These are phyloP conservation scores for Tetanocera ferruginea DNA, from an alignment of 2,888 invertebrate species.

Conservation along the genomic window DNA sequence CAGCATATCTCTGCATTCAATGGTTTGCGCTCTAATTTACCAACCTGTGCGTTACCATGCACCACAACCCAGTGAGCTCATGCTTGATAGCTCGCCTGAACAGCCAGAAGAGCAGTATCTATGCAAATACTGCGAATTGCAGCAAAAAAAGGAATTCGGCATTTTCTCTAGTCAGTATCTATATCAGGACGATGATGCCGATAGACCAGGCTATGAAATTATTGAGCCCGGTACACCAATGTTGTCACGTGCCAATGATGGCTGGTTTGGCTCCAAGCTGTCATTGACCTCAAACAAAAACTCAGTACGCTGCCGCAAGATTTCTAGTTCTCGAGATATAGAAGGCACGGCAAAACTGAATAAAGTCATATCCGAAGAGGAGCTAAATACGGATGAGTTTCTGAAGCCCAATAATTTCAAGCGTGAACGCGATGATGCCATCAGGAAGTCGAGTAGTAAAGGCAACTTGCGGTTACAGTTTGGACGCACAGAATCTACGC, in stretches of 20 bases:
- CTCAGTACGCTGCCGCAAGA: constrained; percentile 55
- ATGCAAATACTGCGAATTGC: constrained; percentile 62
- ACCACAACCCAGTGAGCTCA: constrained; percentile 60
- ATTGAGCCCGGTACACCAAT: constrained; percentile 78
- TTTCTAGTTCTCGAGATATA: constrained; percentile 61
- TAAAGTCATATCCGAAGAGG: constrained; percentile 57
- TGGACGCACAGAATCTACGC: constrained; percentile 46
- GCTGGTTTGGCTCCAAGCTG: constrained; percentile 64
- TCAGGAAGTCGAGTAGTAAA: constrained; percentile 49
- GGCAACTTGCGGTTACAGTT: constrained; percentile 47
- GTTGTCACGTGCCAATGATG: constrained; percentile 73
- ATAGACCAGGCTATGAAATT: constrained; percentile 78
- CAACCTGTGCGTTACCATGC: constrained; percentile 82
- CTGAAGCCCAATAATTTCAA: constrained; percentile 64
- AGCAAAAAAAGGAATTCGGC: constrained; percentile 59
- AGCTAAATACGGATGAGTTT: constrained; percentile 52
- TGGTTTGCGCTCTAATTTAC: constrained; percentile 77
- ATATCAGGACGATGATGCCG: constrained; percentile 74
- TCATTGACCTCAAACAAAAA: constrained; percentile 67
- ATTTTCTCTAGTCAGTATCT: constrained; percentile 74
- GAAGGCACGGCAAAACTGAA: constrained; percentile 52
- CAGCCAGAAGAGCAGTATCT: constrained; percentile 47
- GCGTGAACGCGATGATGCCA: constrained; percentile 61
- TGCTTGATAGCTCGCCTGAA: constrained; percentile 12
- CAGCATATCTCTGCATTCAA: constrained; percentile 77